Percentiles rank a stretch among this genome's conserved stretches.
Evolutionary conservation across 2,888 invertebrate species (phyloP).

Genomic region (Agrochola macilenta): DNA sequence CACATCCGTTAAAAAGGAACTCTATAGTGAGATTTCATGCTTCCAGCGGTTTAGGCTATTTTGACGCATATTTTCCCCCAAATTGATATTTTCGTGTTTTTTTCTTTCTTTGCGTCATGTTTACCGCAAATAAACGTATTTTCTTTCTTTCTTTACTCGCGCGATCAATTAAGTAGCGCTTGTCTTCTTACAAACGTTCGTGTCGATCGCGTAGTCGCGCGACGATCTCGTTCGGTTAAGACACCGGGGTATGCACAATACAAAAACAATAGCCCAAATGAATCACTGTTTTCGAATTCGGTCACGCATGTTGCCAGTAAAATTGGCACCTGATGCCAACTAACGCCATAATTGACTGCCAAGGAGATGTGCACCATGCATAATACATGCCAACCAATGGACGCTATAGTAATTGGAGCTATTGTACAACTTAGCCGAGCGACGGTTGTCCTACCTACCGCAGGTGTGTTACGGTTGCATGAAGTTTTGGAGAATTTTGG

Average conservation of each 20-base stretch:
- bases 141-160: no score
- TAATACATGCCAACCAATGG: conserved; percentile 71
- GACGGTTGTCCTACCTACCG: conserved; percentile 45
- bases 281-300: conserved; percentile 63
- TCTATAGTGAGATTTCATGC: background rate
- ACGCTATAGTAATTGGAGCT: conserved; percentile 44
- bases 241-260: conserved; percentile 1
- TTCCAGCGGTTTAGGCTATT: background rate
- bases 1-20: background rate
- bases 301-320: conserved; percentile 67
- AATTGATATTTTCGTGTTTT: no score
- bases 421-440: conserved; percentile 42
- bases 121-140: no score
- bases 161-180: background rate
- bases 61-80: no score
- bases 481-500: background rate
- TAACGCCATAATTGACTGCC: conserved; percentile 73
- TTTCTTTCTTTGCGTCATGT: no score
- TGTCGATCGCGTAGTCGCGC: background rate
- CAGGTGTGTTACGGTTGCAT: conserved; percentile 17
- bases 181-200: background rate
- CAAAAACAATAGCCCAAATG: conserved; percentile 50
- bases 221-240: background rate
- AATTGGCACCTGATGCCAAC: conserved; percentile 73
- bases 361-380: conserved; percentile 73